Conservation (phyloP, 2,888 invertebrate species). For the Tridacna gigas region DNA sequence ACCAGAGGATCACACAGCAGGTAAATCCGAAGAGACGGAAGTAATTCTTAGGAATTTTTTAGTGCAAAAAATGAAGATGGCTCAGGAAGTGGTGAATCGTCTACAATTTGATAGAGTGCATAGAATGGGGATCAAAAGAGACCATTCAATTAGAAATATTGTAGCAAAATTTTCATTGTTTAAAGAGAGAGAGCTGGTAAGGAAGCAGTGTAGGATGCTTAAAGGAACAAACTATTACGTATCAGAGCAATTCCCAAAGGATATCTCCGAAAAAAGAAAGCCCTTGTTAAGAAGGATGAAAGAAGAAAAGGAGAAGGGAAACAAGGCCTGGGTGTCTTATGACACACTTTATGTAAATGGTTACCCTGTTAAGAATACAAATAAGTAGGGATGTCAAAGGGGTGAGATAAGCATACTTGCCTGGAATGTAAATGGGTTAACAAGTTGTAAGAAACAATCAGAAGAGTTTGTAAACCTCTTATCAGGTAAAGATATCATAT, state of each 20-base stretch:
- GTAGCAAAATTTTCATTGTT: slow-evolving; percentile 46
- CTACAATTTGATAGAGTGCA: slow-evolving; percentile 37
- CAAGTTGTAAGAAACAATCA: background rate
- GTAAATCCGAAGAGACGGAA: slow-evolving; percentile 12
- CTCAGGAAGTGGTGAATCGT: slow-evolving; percentile 4
- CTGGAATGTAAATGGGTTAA: slow-evolving; percentile 38
- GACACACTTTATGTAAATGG: no score
- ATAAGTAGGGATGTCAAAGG: slow-evolving; percentile 11
- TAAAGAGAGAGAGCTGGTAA: slow-evolving; percentile 41
- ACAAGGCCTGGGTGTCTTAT: slow-evolving; percentile 28
- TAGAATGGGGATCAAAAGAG: slow-evolving; percentile 20
- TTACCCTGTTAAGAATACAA: slow-evolving; percentile 18
- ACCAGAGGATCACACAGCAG: slow-evolving; percentile 21
- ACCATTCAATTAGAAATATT: slow-evolving; percentile 31
- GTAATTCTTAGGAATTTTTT: slow-evolving; percentile 3
- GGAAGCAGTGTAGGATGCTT: slow-evolving; percentile 28
- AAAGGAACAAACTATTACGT: slow-evolving; percentile 25
- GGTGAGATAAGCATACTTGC: slow-evolving; percentile 28
- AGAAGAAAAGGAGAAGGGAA: slow-evolving; percentile 18
- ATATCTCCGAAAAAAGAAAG: no score
- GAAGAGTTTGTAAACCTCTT: slow-evolving; percentile 16
- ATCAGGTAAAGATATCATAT: slow-evolving; percentile 8
- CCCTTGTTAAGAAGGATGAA: slow-evolving; percentile 16
- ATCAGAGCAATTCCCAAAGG: slow-evolving; percentile 41
- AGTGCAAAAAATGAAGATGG: slow-evolving; percentile 14